phyloP scores from a whole-genome alignment of 2,888 invertebrate species.

The Lasioglossum vierecki region DNA sequence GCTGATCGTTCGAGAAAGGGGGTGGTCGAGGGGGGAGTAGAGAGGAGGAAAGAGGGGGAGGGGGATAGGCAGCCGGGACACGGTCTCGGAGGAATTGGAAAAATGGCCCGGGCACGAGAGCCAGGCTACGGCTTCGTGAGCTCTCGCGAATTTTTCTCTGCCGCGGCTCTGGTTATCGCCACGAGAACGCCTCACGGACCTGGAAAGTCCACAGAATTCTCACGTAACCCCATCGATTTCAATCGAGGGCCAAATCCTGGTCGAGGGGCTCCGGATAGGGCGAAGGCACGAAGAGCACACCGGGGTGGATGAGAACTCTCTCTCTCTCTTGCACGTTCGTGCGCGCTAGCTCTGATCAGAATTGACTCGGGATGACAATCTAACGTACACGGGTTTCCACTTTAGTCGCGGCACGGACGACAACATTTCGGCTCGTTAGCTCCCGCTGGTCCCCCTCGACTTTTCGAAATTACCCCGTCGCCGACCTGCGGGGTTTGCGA shows the following conservation, averaged over 20 bases:
- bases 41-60: constrained; percentile 7
- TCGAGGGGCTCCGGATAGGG: constrained; percentile 30
- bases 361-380: constrained; percentile 83
- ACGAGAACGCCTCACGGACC: not conserved
- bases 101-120: constrained; percentile 57
- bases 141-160: constrained; percentile 35
- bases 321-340: not conserved
- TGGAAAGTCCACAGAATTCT: constrained; percentile 21
- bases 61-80: constrained; percentile 34
- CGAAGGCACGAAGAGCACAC: constrained; percentile 44
- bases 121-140: constrained; percentile 25
- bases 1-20: constrained; percentile 65
- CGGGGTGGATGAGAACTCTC: constrained; percentile 46
- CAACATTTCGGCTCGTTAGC: constrained; percentile 62
- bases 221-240: constrained; percentile 65
- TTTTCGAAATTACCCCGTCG: constrained; percentile 21
- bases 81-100: constrained; percentile 69
- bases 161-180: not conserved
- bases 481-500: not conserved
- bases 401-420: constrained; percentile 75
- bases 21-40: constrained; percentile 16
- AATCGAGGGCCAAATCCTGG: constrained; percentile 51
- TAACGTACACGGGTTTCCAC: constrained; percentile 83
- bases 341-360: constrained; percentile 76
- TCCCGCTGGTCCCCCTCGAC: constrained; percentile 10